A percentile compares a stretch with the other conserved stretches of the same genome.
Evolutionary conservation across 2,797 vertebrate species (phyloP).

Genomic region (Tragopan temminckii): DNA sequence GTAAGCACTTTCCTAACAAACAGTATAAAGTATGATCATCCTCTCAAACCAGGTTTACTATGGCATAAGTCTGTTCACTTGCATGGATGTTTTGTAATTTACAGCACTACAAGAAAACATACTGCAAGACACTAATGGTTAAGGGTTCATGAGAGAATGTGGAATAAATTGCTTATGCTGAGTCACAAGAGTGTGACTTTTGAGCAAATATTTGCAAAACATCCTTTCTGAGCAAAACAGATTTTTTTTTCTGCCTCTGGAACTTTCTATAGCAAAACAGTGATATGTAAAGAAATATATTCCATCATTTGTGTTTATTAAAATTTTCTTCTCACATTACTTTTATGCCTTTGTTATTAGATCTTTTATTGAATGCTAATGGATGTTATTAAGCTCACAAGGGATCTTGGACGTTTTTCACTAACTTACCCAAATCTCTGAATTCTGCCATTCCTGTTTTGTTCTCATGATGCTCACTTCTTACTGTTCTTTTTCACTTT

Average conservation of each 20-base stretch:
- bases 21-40: not conserved
- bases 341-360: conserved; percentile 57
- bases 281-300: conserved; percentile 35
- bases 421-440: conserved; percentile 31
- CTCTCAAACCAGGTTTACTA: not conserved
- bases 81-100: not conserved
- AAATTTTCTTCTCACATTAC: conserved; percentile 39
- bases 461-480: not conserved
- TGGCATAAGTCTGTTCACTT: not conserved
- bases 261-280: conserved; percentile 12
- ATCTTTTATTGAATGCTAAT: conserved; percentile 49
- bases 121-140: not conserved
- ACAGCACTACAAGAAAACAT: not conserved
- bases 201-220: not conserved
- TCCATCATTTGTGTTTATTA: conserved; percentile 69
- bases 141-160: not conserved
- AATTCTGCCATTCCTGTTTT: conserved; percentile 44
- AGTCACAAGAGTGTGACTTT: not conserved
- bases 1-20: conserved; percentile 7
- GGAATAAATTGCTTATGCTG: not conserved
- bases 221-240: not conserved
- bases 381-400: conserved; percentile 13
- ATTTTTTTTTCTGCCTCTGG: not conserved
- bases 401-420: conserved; percentile 26
- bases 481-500: conserved; percentile 52